phyloP scores from a whole-genome alignment of 2,113 vertebrate genomes.

The Bubalus kerabau region DNA sequence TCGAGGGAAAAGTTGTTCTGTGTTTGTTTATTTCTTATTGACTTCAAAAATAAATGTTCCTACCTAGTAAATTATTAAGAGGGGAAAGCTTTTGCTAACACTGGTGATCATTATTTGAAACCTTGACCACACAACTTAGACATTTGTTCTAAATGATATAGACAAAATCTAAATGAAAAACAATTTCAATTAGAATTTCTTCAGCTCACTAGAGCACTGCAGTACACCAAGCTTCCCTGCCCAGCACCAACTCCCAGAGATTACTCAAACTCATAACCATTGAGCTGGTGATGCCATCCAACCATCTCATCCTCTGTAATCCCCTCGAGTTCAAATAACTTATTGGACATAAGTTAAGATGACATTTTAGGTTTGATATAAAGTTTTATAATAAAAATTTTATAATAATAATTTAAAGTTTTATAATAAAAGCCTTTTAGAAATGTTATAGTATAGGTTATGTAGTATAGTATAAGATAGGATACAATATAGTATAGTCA shows the following conservation, averaged over 20 bases:
- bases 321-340: neutral
- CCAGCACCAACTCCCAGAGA: neutral
- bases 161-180: neutral
- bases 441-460: neutral
- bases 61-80: neutral
- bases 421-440: neutral
- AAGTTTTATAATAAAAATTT: neutral
- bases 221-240: neutral
- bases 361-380: neutral
- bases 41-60: neutral
- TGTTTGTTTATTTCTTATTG: neutral
- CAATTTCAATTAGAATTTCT: neutral
- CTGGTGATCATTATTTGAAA: neutral
- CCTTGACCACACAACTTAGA: neutral
- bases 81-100: fast-evolving
- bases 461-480: neutral
- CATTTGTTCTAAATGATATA: neutral
- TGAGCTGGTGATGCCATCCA: neutral
- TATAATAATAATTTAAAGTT: neutral
- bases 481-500: neutral
- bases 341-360: neutral
- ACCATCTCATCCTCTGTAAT: neutral
- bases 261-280: neutral
- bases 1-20: neutral
- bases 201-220: neutral